Percentiles rank a stretch among this genome's conserved stretches.
Evolutionary conservation across 2,888 invertebrate genomes (phyloP).

Genomic region (Callosobruchus maculatus): DNA sequence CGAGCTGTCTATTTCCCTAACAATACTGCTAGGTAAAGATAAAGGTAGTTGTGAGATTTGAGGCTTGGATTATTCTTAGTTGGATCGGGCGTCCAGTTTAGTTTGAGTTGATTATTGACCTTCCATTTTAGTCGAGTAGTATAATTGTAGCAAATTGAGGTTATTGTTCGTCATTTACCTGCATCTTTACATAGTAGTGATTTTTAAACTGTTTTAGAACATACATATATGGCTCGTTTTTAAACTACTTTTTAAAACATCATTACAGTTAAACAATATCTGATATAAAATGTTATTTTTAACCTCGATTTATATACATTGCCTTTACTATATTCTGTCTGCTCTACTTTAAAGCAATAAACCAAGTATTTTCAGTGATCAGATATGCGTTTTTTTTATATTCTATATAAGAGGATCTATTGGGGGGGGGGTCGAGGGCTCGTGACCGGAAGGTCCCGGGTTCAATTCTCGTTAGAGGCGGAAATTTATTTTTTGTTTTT

Average conservation of each 20-base stretch:
- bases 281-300: constrained; percentile 24
- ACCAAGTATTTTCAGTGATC: not conserved
- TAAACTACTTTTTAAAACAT: constrained; percentile 3
- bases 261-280: not conserved
- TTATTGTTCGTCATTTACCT: not conserved
- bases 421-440: no score
- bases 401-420: no score
- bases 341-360: constrained; percentile 23
- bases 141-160: no score
- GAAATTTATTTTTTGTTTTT: no score
- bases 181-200: not conserved
- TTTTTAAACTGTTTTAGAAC: not conserved
- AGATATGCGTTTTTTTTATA: not conserved
- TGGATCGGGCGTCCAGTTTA: not conserved
- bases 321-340: not conserved
- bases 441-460: no score
- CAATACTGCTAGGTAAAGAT: not conserved
- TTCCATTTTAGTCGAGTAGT: no score
- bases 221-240: not conserved
- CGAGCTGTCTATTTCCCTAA: not conserved
- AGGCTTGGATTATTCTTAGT: not conserved
- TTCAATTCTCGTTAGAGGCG: no score
- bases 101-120: no score
- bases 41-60: not conserved
- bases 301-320: constrained; percentile 13